Conservation (phyloP, 2,797 vertebrate genomes). For the Bovichtus diacanthus region DNA sequence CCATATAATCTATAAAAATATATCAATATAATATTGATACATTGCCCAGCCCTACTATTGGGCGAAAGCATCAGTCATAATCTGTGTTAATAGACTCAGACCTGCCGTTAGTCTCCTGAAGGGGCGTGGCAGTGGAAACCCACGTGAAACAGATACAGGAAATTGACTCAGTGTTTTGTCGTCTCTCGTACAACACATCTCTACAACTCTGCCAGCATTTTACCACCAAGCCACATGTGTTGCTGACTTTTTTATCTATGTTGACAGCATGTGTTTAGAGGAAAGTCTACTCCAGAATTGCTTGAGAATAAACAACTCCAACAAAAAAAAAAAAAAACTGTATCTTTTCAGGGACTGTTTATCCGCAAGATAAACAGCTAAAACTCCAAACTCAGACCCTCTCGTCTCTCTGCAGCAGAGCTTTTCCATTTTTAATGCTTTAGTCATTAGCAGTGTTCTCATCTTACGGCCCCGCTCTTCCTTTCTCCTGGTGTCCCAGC, state of each 20-base stretch:
- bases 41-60: too few relatives aligned
- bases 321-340: too few relatives aligned
- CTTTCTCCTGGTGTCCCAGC: constrained; percentile 49
- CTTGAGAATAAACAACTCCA: constrained; percentile 20
- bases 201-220: background rate
- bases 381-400: background rate
- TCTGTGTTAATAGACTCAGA: too few relatives aligned
- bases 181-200: background rate
- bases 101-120: too few relatives aligned
- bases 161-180: too few relatives aligned
- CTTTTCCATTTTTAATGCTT: constrained; percentile 80
- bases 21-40: too few relatives aligned
- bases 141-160: too few relatives aligned
- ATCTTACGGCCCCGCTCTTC: constrained; percentile 63
- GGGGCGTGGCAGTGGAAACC: too few relatives aligned
- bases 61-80: too few relatives aligned
- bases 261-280: constrained; percentile 25
- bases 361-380: constrained; percentile 49
- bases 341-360: constrained; percentile 24
- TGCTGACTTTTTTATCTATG: constrained; percentile 25
- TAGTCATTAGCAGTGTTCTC: constrained; percentile 64
- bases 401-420: background rate
- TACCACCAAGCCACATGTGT: background rate
- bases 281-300: constrained; percentile 1
- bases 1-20: too few relatives aligned